These are phyloP conservation scores for Meta bourneti DNA, from an alignment of 2,888 invertebrate genomes.

Conservation along the genomic window DNA sequence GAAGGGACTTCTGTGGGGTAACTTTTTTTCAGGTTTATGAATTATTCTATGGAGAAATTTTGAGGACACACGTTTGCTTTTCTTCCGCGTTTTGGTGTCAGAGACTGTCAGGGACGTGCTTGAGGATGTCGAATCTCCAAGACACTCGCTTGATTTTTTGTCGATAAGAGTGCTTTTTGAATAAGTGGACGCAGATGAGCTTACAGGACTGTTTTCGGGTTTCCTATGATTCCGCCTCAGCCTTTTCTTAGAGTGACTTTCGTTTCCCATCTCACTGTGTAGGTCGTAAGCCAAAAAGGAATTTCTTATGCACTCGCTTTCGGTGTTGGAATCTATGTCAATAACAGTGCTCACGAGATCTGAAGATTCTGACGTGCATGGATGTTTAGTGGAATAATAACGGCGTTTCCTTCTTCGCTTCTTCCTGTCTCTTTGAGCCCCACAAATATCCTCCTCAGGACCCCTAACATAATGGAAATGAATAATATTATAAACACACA, in stretches of 20 bases:
- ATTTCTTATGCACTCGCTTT: not conserved
- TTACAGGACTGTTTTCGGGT: no score
- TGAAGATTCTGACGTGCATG: not conserved
- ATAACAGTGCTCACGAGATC: not conserved
- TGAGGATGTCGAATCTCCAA: not conserved
- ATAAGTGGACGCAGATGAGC: not conserved
- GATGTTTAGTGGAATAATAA: not conserved
- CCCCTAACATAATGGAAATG: not conserved
- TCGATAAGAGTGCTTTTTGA: not conserved
- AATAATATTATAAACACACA: no score
- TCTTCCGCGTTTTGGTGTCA: not conserved
- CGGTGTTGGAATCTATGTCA: conserved; percentile 5
- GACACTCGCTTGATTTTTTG: not conserved
- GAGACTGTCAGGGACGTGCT: not conserved
- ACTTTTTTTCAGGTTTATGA: not conserved
- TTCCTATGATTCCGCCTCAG: no score
- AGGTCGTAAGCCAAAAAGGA: not conserved
- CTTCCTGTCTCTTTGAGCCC: not conserved
- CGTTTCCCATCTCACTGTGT: not conserved
- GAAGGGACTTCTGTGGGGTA: not conserved
- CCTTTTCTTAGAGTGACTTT: not conserved
- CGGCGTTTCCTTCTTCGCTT: not conserved
- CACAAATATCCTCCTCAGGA: not conserved
- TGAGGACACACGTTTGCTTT: not conserved
- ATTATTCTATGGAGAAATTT: not conserved